Base-by-base conservation (phyloP, 1,140 invertebrate genomes). In the Nasonia longicornis region DNA sequence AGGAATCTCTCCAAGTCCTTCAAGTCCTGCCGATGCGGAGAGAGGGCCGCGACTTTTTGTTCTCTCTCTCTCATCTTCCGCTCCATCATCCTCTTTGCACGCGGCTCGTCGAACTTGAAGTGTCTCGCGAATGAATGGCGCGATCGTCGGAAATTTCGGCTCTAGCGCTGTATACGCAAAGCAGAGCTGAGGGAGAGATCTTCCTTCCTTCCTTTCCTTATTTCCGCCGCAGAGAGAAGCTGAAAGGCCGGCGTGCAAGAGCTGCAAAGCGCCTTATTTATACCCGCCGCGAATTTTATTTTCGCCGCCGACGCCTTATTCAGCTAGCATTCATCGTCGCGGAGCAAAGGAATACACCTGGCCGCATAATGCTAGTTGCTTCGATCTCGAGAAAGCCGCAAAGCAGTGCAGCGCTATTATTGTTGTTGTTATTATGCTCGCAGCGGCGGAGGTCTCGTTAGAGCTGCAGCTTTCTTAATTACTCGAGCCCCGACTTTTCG, bases 51-150 rank as follows among this genome's bases (percentile, higher is more conserved):
- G 64, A 67, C 70, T 72, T 31, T 67, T 67, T 67, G 22, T 31
- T 67, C 66, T 67, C 66, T 29, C 31, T 75, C 48, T 31, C 52
- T 58, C 48, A 3, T 75, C 29, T 29, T 16, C 31, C 31, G 66
- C 58, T 2, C 42, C 72, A 45, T n/a, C 31, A 35, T 42, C 35
- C 70, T 72, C 66, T 67, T 67, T 67, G 10, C 64, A 58, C 29
- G 48, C 29, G 52, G 48, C 58, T 64, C 74, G 58, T 64, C 58
- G 64, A 67, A 77, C 75, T 77, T 77, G 75, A 77, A 69, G 76
- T 78, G 64, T 78, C 45, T 78, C 66, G 76, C 76, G 64, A 78
- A 78, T 78, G 76, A 78, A 78, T 78, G 76, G n/a, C 76, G 64
- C 76, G 69, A 78, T 78, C 76, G 76, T 78, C 76, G 10, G 76